Evolutionary conservation across 1,140 invertebrate genomes (phyloP).

Genomic region (Cydia fagiglandana): DNA sequence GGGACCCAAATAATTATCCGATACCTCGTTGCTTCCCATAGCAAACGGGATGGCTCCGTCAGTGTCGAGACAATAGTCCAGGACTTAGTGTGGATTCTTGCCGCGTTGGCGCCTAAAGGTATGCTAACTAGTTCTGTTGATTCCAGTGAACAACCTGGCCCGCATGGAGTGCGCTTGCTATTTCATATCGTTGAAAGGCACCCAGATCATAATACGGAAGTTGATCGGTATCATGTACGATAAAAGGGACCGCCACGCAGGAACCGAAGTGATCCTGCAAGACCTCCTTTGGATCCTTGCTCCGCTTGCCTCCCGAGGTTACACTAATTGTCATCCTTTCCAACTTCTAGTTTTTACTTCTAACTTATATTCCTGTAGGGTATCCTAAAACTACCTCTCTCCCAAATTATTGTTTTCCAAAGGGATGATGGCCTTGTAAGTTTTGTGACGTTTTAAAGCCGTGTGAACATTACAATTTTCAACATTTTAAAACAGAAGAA

Average conservation of each 20-base stretch:
- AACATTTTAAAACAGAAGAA: too few relatives aligned
- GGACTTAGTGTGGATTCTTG: constrained; percentile 71
- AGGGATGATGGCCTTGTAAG: too few relatives aligned
- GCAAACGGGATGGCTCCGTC: constrained; percentile 68
- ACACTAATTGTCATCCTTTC: constrained; percentile 24
- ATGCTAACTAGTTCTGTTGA: constrained; percentile 35
- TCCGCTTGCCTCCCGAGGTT: constrained; percentile 53
- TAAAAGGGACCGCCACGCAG: constrained; percentile 46
- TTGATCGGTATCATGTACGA: constrained; percentile 47
- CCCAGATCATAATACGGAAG: constrained; percentile 48
- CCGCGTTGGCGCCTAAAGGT: constrained; percentile 68
- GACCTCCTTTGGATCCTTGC: constrained; percentile 57
- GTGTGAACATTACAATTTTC: too few relatives aligned
- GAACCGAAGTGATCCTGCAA: constrained; percentile 48
- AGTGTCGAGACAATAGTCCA: constrained; percentile 67
- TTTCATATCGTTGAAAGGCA: constrained; percentile 53
- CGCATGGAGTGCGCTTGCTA: constrained; percentile 48
- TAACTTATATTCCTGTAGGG: neutral
- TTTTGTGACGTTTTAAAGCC: too few relatives aligned
- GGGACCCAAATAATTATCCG: constrained; percentile 66
- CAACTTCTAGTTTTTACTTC: neutral
- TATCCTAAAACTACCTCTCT: neutral
- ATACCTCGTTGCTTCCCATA: constrained; percentile 58
- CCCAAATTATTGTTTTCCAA: too few relatives aligned
- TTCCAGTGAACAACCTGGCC: constrained; percentile 56